Conservation (phyloP, 1,140 invertebrate species). For the Cydia amplana region DNA sequence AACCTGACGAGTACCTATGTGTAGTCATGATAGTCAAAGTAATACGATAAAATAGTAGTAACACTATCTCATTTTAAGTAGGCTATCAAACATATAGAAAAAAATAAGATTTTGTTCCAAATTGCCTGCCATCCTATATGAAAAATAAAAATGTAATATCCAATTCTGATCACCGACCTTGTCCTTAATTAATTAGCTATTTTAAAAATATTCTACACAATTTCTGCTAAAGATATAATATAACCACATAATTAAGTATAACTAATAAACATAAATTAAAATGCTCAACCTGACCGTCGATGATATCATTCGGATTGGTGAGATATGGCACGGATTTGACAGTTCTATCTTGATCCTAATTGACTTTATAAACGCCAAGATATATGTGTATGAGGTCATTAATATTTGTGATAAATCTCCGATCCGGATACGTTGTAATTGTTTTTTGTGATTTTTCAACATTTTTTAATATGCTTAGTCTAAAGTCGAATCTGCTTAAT, state of each 20-base stretch:
- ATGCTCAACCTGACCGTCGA: neutral
- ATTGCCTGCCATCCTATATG: neutral
- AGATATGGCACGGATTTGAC: constrained; percentile 23
- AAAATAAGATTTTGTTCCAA: neutral
- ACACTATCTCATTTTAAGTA: too few relatives aligned
- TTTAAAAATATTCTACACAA: neutral
- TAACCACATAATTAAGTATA: too few relatives aligned
- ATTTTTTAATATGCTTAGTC: too few relatives aligned
- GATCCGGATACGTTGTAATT: too few relatives aligned
- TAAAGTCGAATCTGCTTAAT: too few relatives aligned
- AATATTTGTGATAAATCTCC: too few relatives aligned
- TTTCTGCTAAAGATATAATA: neutral
- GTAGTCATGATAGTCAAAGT: too few relatives aligned
- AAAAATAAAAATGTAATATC: neutral
- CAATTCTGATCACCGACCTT: neutral
- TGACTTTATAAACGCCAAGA: neutral
- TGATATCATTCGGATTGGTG: constrained; percentile 14
- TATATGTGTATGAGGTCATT: too few relatives aligned
- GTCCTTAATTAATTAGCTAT: neutral
- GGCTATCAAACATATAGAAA: too few relatives aligned
- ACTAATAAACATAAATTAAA: neutral
- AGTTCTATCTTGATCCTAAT: neutral
- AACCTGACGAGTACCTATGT: too few relatives aligned
- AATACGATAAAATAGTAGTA: too few relatives aligned
- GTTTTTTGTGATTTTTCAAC: too few relatives aligned